Conservation (phyloP, 1,140 invertebrate genomes). For the Drosophila mauritiana region DNA sequence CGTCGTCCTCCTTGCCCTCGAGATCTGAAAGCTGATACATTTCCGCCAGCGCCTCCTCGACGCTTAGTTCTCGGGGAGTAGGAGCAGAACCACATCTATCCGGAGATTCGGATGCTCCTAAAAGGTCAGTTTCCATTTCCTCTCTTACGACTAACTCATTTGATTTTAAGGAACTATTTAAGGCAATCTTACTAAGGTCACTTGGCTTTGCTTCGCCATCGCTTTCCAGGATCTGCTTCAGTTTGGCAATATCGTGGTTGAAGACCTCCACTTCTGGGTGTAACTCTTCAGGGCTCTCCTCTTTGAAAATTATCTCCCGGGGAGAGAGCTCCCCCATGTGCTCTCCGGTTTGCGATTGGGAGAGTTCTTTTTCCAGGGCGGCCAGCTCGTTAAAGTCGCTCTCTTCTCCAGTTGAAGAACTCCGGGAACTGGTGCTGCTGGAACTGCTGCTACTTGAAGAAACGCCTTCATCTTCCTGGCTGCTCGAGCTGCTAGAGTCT, state of each 20-base stretch:
- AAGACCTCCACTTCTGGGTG: conserved; percentile 13
- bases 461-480: conserved; percentile 29
- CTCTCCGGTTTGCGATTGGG: conserved; percentile 41
- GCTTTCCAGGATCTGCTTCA: conserved; percentile 72
- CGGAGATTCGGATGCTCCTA: not conserved
- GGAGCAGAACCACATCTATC: not conserved
- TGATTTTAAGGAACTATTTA: conserved; percentile 82
- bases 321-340: not conserved
- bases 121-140: not conserved
- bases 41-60: conserved; percentile 80
- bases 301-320: not conserved
- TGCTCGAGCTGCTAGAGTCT: conserved; percentile 38
- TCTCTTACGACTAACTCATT: conserved; percentile 59
- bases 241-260: conserved; percentile 74
- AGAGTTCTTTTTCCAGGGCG: conserved; percentile 71
- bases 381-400: conserved; percentile 75
- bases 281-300: not conserved
- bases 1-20: conserved; percentile 40
- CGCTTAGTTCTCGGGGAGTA: conserved; percentile 65
- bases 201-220: conserved; percentile 82
- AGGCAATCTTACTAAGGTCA: conserved; percentile 84
- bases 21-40: conserved; percentile 79
- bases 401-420: conserved; percentile 19
- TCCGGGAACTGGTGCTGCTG: conserved; percentile 26
- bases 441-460: conserved; percentile 27